Evolutionary conservation across 2,888 invertebrate species (phyloP), one percentile per base, ranked within the genome.

Genomic region (Neoaliturus tenellus): DNA sequence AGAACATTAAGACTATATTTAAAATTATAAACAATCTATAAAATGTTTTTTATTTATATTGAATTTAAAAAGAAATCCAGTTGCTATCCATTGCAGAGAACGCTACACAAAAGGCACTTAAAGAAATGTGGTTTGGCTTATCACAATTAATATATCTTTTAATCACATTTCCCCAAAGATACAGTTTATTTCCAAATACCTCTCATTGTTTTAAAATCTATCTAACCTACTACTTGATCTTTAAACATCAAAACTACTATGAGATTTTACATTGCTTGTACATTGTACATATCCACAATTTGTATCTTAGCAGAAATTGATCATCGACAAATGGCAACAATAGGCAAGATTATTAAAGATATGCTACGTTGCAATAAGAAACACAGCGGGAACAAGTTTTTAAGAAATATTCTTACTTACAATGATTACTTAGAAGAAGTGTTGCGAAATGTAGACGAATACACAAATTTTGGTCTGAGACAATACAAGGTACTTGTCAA

Each of bases 371-470:
- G 75, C 39, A 44, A 44, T 20, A 25, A 25, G 1, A 75, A 75
- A 75, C 35, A 75, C 44, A 75, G 17, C 28, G 75, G 75, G 8
- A 75, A 44, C 1, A 41, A 44, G 48, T 28, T 75, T 75, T 44
- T 75, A 8, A 39, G 48, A 25, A 44, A 14, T 39, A 20, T 75
- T 1, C 6, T 17, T 6, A 5, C 28, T 1, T 75, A 75, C 28
- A 75, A 75, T 41, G 75, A 75, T 23, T 75, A 75, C 48, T 23
- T 75, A 23, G 28, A 75, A 5, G 75, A 41, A 4, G 48, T 75
- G 12, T 39, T 75, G 10, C 35, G 23, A 44, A 41, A 75, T 48
- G 75, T 75, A 17, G 75, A 75, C 28, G 48, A 48, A 20, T 75
- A 20, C 48, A 75, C 75, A 28, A 44, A 39, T 25, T 8, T 44